Evolutionary conservation across 1,140 invertebrate genomes (phyloP), one percentile per base, ranked within the genome.

Genomic region (Charaxes varanes): DNA sequence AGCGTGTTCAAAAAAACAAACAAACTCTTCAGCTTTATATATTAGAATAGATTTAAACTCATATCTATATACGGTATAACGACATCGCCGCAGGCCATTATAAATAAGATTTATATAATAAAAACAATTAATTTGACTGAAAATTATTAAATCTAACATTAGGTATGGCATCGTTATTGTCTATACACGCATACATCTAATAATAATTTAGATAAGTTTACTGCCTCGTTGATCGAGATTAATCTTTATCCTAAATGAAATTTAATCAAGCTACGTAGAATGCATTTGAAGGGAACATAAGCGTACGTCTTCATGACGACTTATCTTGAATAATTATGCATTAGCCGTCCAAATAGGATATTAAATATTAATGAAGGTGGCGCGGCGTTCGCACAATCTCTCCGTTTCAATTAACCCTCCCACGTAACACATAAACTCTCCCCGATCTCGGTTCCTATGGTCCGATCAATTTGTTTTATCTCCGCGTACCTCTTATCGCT

Each of bases 381-480:
- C 19, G 44, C 48, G 46, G 58, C 70, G 60, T 62, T 65, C 53
- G 60, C 61, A 60, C 65, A 68, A 72, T 72, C 68, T 67, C 54
- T 46, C 53, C 52, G 52, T 62, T 72, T 76, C 67, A 79, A 76
- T 79, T 79, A 79, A 59, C 28, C 48, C 62, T 53, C 72, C 72
- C 62, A 79, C 74, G 61, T 59, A 45, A 49, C 45, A 46, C 56
- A 53, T 74, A 67, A 63, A 72, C 61, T 58, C 57, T 62, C 28
- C 28, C 44, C 59, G 62, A 65, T 57, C 50, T 55, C 37, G 35
- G 18, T 38, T 53, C 53, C 41, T 57, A 56, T 61, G 49, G 46
- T 41, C 41, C 65, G 67, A 79, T 78, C 74, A 76, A 78, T 76
- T 79, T 78, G 62, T 45, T 71, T 78, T 82, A 82, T 82, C 74